Conservation (phyloP, 2,113 vertebrate species). For the Cariama cristata region DNA sequence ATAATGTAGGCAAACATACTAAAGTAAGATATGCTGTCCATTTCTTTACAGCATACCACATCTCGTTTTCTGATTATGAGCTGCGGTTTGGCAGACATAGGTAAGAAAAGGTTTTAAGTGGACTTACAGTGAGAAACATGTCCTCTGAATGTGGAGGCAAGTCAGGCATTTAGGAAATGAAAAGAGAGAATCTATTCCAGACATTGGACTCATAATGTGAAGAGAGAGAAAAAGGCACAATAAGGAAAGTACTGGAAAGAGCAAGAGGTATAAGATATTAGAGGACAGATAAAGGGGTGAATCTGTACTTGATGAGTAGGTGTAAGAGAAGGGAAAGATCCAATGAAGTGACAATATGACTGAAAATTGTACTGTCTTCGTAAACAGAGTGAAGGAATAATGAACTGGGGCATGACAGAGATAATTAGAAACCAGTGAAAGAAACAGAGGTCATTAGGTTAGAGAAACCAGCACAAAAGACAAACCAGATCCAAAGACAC, state of each 20-base stretch:
- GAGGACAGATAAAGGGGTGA: background rate
- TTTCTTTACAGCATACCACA: background rate
- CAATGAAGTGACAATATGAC: background rate
- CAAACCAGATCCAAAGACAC: background rate
- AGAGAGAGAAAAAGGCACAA: background rate
- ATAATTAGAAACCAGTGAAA: background rate
- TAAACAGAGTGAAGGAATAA: background rate
- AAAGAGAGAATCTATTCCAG: background rate
- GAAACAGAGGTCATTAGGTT: background rate
- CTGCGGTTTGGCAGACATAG: background rate
- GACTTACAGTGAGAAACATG: background rate
- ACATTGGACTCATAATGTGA: background rate
- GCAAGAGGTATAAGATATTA: background rate
- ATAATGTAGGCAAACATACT: background rate
- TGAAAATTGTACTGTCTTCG: background rate
- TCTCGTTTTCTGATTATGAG: background rate
- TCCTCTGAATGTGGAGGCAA: background rate
- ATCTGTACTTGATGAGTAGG: background rate
- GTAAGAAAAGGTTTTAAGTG: background rate
- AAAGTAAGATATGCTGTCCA: background rate
- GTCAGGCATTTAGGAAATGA: background rate
- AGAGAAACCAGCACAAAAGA: background rate
- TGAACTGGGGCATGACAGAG: background rate
- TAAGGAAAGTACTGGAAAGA: background rate
- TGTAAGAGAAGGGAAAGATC: background rate